These are phyloP conservation scores for Oligia latruncula DNA, from an alignment of 2,888 invertebrate species.

Conservation along the genomic window DNA sequence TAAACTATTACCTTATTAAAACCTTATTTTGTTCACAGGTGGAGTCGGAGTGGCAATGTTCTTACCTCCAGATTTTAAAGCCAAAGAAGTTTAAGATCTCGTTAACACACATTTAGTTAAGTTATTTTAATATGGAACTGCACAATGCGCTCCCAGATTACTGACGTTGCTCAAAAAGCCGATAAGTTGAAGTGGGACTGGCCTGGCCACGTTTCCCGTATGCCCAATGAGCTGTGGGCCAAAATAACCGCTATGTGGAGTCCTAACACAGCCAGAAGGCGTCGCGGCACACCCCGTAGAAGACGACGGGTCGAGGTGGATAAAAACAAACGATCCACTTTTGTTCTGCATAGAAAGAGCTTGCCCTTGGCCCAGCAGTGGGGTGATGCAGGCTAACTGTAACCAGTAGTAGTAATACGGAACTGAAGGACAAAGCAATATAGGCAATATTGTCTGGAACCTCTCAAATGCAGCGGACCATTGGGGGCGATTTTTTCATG, in stretches of 20 bases:
- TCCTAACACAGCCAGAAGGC: neutral
- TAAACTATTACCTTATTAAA: neutral
- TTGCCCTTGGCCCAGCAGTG: no score
- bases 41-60: constrained; percentile 40
- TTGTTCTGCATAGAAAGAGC: no score
- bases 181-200: neutral
- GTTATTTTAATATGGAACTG: neutral
- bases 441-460: neutral
- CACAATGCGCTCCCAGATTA: neutral
- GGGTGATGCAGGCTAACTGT: no score
- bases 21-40: constrained; percentile 23
- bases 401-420: no score
- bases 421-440: neutral
- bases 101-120: neutral
- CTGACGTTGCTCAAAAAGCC: neutral
- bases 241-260: neutral
- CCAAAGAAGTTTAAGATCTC: constrained; percentile 30
- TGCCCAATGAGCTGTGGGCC: neutral
- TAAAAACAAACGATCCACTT: neutral
- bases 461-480: neutral
- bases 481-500: no score
- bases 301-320: neutral
- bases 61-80: constrained; percentile 37
- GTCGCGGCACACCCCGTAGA: neutral
- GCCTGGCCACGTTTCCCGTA: neutral